These are phyloP conservation scores for Hemithea aestivaria DNA, from an alignment of 2,888 invertebrate species.

Conservation along the genomic window DNA sequence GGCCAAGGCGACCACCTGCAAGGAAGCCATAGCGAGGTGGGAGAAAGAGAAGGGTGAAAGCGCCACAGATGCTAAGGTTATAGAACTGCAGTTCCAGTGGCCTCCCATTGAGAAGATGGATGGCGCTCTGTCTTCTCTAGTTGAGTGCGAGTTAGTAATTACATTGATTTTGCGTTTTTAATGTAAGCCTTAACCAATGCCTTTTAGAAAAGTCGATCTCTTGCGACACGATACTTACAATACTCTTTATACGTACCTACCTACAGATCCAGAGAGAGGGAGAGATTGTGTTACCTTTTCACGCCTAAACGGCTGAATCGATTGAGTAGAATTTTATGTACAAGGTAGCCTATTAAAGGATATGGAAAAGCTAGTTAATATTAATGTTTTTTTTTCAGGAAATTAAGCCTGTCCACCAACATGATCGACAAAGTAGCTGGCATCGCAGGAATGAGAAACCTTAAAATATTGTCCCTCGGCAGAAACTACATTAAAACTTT, in stretches of 20 bases:
- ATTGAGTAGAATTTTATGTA: no score
- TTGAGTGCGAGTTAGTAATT: constrained; percentile 80
- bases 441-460: constrained; percentile 87
- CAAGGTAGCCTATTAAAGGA: no score
- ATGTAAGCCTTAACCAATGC: no score
- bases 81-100: constrained; percentile 92
- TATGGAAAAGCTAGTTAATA: no score
- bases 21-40: constrained; percentile 92
- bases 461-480: constrained; percentile 90
- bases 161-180: no score
- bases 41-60: constrained; percentile 84
- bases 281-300: no score
- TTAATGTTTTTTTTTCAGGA: constrained; percentile 79
- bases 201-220: no score
- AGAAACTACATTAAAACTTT: constrained; percentile 93
- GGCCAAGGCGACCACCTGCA: constrained; percentile 83
- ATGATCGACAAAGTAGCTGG: constrained; percentile 96
- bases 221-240: background rate
- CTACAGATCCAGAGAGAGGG: no score
- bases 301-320: no score
- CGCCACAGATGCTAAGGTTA: constrained; percentile 84
- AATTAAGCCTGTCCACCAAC: constrained; percentile 93
- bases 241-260: background rate
- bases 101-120: constrained; percentile 98
- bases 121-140: constrained; percentile 86